A percentile compares a stretch with the other conserved stretches of the same genome.
Conservation (phyloP, 2,113 vertebrate species). For the Coptodon bakossiorum region DNA sequence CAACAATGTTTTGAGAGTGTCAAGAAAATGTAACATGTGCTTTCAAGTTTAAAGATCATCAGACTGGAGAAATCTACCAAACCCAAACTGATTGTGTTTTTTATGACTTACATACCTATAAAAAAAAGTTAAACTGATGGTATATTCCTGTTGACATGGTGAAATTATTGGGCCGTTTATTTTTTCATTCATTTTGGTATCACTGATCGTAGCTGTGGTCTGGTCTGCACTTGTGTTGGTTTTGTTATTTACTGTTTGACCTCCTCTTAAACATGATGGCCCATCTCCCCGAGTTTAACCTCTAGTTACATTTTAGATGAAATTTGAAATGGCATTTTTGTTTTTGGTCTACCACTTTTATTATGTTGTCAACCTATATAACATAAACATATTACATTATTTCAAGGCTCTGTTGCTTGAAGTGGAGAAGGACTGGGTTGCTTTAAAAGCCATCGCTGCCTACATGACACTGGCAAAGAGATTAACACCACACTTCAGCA, state of each 20-base stretch:
- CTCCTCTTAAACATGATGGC: background rate
- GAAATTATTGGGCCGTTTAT: background rate
- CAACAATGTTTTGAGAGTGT: background rate
- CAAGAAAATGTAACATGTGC: background rate
- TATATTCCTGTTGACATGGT: background rate
- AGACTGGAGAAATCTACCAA: background rate
- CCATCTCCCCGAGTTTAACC: background rate
- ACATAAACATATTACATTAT: constrained; percentile 22
- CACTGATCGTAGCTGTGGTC: background rate
- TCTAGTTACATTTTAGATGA: background rate
- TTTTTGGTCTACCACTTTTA: background rate
- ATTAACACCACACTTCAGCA: constrained; percentile 61
- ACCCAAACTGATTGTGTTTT: background rate
- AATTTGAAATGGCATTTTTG: background rate
- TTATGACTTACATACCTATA: background rate
- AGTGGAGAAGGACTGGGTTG: constrained; percentile 19
- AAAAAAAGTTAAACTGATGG: background rate
- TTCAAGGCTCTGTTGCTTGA: constrained; percentile 29
- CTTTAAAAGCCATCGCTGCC: constrained; percentile 32
- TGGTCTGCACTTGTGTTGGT: background rate
- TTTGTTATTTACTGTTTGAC: background rate
- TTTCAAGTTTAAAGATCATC: background rate
- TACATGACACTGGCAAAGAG: constrained; percentile 38
- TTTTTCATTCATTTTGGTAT: background rate
- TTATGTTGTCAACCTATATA: background rate